phyloP scores from a whole-genome alignment of 2,888 invertebrate species.

The Amaurobius ferox region DNA sequence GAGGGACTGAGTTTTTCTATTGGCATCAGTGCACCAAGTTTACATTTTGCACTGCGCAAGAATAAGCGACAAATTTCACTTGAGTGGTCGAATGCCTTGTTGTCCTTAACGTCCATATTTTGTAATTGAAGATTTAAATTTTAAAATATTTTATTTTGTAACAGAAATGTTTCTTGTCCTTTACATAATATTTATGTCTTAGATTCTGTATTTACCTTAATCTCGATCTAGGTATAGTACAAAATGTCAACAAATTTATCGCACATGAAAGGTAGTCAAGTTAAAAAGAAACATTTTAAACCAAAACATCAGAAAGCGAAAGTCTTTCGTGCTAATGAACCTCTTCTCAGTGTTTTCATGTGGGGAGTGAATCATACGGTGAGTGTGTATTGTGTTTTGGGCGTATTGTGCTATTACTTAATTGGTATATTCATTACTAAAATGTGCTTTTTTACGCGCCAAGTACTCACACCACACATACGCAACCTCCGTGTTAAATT shows the following conservation, averaged over 20 bases:
- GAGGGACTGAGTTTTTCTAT: too few relatives aligned
- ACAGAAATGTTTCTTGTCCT: background rate
- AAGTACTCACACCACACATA: too few relatives aligned
- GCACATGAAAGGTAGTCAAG: constrained; percentile 79
- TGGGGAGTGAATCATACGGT: constrained; percentile 99
- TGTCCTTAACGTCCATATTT: constrained; percentile 1
- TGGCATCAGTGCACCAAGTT: too few relatives aligned
- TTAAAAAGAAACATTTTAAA: constrained; percentile 98
- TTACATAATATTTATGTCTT: background rate
- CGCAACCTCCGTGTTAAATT: too few relatives aligned
- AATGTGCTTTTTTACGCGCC: too few relatives aligned
- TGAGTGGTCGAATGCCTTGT: background rate
- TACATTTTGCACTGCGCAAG: constrained; percentile 22
- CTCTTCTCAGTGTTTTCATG: constrained; percentile 99
- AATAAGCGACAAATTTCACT: background rate
- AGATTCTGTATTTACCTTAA: background rate
- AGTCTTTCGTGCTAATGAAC: constrained; percentile 99
- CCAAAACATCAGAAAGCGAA: constrained; percentile 99
- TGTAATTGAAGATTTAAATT: background rate
- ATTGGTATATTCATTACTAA: too few relatives aligned
- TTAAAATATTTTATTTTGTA: background rate
- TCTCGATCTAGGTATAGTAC: background rate
- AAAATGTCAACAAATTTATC: constrained; percentile 56
- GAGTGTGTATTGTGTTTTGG: constrained; percentile 79
- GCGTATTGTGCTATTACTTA: background rate